phyloP scores from a whole-genome alignment of 2,888 invertebrate species.

The Tetrapedia diversipes region DNA sequence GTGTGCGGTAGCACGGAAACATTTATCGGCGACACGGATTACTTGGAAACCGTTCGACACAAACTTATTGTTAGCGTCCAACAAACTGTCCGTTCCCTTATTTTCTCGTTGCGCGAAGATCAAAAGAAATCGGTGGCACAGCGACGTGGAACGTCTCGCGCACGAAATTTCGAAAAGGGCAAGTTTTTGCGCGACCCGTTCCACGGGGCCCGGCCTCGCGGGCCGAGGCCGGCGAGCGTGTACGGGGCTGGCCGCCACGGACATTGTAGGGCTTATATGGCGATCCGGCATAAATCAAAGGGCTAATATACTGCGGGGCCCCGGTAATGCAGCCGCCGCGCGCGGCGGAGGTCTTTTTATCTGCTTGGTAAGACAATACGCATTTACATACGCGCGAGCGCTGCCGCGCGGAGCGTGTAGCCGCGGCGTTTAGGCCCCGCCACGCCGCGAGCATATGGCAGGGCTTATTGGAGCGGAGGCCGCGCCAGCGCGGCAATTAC shows the following conservation, averaged over 20 bases:
- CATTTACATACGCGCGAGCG: constrained; percentile 79
- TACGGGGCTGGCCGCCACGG: constrained; percentile 52
- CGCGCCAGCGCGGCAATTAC: constrained; percentile 77
- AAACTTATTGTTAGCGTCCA: too few relatives aligned
- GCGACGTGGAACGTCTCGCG: too few relatives aligned
- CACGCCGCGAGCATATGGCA: constrained; percentile 66
- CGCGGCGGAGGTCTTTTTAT: constrained; percentile 79
- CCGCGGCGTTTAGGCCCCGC: constrained; percentile 51
- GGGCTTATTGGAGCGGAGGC: constrained; percentile 74
- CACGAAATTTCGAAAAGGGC: constrained; percentile 47
- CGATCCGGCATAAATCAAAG: constrained; percentile 81
- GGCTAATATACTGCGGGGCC: constrained; percentile 78
- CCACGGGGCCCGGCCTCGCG: not conserved
- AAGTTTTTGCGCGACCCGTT: constrained; percentile 29
- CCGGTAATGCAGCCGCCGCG: constrained; percentile 77
- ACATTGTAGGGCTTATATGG: constrained; percentile 80
- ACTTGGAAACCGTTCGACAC: too few relatives aligned
- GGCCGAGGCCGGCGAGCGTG: constrained; percentile 20
- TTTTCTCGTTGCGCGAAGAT: too few relatives aligned
- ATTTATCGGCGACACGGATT: too few relatives aligned
- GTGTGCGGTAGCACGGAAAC: too few relatives aligned
- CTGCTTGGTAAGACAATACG: constrained; percentile 80
- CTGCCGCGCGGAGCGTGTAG: constrained; percentile 62
- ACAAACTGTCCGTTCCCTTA: too few relatives aligned
- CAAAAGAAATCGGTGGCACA: too few relatives aligned